phyloP scores from a whole-genome alignment of 37 sponge, comb jelly and placozoan genomes.

The Eunapius fragilis region DNA sequence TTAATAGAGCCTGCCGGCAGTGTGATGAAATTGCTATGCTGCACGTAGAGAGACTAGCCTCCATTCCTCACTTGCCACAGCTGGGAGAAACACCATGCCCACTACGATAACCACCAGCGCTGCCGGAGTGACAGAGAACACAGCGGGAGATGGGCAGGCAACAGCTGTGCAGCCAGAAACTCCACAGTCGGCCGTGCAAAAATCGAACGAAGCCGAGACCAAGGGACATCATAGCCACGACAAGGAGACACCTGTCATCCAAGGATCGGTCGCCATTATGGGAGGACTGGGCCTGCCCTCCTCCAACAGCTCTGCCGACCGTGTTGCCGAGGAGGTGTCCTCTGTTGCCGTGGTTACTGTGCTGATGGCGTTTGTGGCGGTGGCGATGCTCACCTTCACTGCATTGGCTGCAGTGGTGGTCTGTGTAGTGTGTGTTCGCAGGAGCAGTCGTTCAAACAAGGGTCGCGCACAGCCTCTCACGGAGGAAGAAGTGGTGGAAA shows the following conservation, averaged over 20 bases:
- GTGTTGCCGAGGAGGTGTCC: background rate
- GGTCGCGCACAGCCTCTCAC: conserved; percentile 11
- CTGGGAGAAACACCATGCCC: too few species aligned
- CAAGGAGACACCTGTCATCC: background rate
- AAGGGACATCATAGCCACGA: background rate
- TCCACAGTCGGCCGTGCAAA: background rate
- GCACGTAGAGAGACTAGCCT: too few species aligned
- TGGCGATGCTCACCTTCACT: background rate
- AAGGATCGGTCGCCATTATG: background rate
- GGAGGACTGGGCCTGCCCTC: background rate
- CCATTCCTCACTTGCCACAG: too few species aligned
- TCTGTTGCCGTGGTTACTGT: background rate
- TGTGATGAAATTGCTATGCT: too few species aligned
- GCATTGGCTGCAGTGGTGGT: background rate
- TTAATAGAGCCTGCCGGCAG: too few species aligned
- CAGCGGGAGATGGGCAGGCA: background rate
- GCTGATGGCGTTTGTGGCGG: background rate
- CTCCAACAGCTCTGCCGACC: background rate
- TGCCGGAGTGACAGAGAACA: background rate
- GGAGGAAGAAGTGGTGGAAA: conserved; percentile 45
- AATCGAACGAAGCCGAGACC: background rate
- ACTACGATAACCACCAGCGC: too few species aligned
- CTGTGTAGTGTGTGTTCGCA: background rate
- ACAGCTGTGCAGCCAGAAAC: background rate
- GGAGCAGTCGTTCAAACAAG: background rate